Percentiles rank a stretch among this genome's conserved stretches.
phyloP scores from a whole-genome alignment of 2,797 vertebrate genomes.

The Tympanoctomys barrerae region DNA sequence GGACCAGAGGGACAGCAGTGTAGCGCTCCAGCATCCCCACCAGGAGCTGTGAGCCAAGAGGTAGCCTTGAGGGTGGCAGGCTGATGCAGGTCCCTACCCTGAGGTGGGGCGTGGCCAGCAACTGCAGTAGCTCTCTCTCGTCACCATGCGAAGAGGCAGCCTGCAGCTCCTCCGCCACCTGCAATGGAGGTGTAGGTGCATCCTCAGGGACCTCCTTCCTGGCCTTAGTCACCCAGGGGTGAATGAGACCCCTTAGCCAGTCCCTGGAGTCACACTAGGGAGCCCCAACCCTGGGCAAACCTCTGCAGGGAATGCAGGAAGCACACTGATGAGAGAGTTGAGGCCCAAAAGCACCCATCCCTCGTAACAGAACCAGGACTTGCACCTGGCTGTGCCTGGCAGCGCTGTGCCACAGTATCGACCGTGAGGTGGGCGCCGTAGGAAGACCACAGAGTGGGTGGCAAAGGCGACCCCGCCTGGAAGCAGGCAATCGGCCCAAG shows the following conservation, averaged over 20 bases:
- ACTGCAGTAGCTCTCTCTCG: slow-evolving; percentile 93
- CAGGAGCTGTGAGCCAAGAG: background rate
- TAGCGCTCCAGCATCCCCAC: background rate
- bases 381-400: background rate
- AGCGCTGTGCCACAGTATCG: background rate
- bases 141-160: slow-evolving; percentile 91
- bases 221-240: background rate
- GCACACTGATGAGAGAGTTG: background rate
- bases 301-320: background rate
- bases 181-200: slow-evolving; percentile 49
- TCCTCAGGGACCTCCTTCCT: background rate
- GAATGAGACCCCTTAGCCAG: background rate
- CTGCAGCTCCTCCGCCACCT: slow-evolving; percentile 96
- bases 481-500: background rate
- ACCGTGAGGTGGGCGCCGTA: background rate
- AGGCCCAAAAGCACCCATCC: background rate
- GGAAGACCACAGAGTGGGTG: background rate
- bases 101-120: slow-evolving; percentile 95
- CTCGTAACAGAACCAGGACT: background rate
- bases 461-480: background rate
- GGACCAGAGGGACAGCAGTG: background rate
- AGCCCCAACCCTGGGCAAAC: background rate
- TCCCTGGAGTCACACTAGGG: background rate
- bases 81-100: slow-evolving; percentile 88
- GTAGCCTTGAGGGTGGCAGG: background rate